These are phyloP conservation scores for Chrysemys picta DNA, from an alignment of 2,113 vertebrate species.

Conservation along the genomic window DNA sequence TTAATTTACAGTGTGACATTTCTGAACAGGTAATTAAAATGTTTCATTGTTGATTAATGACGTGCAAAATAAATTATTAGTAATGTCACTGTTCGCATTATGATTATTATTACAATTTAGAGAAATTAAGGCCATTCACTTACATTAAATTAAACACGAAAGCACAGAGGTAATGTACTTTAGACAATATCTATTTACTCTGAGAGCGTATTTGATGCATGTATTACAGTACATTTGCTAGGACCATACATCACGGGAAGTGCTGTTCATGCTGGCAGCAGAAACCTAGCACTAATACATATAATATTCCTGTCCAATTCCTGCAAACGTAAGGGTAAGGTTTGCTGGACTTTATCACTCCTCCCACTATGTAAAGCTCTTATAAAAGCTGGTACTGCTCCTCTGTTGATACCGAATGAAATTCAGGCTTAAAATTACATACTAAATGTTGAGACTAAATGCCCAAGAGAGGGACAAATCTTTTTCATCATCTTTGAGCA, in stretches of 20 bases:
- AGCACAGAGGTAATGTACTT: slow-evolving; percentile 55
- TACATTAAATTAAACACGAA: slow-evolving; percentile 72
- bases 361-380: neutral
- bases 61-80: slow-evolving; percentile 62
- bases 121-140: slow-evolving; percentile 70
- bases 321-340: slow-evolving; percentile 8
- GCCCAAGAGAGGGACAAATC: neutral
- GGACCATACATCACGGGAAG: slow-evolving; percentile 54
- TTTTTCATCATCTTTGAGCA: accelerated
- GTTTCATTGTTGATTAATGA: slow-evolving; percentile 64
- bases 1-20: slow-evolving; percentile 67
- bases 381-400: neutral
- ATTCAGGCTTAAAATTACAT: neutral
- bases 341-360: slow-evolving; percentile 14
- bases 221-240: slow-evolving; percentile 62
- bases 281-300: neutral
- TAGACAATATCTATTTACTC: slow-evolving; percentile 63
- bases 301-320: slow-evolving; percentile 30
- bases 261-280: slow-evolving; percentile 35
- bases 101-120: slow-evolving; percentile 65
- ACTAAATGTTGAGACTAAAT: neutral
- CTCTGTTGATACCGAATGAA: neutral
- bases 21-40: slow-evolving; percentile 71
- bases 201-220: slow-evolving; percentile 59
- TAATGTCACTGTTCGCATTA: slow-evolving; percentile 38